Evolutionary conservation across 2,113 vertebrate genomes (phyloP), one percentile per base, ranked within the genome.

Genomic region (Stigmatopora argus): DNA sequence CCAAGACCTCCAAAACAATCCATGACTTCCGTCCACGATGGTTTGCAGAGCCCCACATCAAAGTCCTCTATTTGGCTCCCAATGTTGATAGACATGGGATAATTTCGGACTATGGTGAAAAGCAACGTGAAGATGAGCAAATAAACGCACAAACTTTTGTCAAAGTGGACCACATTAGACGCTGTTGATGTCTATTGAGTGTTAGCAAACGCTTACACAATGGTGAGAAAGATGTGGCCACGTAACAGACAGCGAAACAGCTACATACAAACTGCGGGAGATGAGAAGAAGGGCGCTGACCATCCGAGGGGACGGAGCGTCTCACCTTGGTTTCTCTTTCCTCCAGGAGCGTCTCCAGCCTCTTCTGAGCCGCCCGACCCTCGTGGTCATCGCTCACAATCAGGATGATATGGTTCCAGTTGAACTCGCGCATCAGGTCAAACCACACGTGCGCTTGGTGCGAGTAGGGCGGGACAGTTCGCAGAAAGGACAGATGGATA

Each of bases 381-480:
- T 99, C 96, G 5, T 99, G 97, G 90, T 99, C 96, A 3, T 98
- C 96, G 2, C 96, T 99, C 84, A 98, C 95, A 49, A 99, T 95
- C 78, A 99, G 90, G 79, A 98, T 98, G 88, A 99, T 89, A 85
- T 99, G 97, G 81, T 98, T 98, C 97, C 97, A 99, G 89, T 92
- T 93, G 88, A 97, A 98, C 74, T 95, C 93, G 1, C 96, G 92
- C 95, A 99, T 99, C 93, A 99, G 94, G 88, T 98, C 97, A 55
- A 99, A 99, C 97, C 97, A 99, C 60, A 98, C 97, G 0, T 96
- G 95, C 0, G 97, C 95, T 90, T 99, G 97, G 87, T 98, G 97
- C 59, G 97, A 99, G 81, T 99, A 99, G 0, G 97, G 97, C 0
- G 97, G 97, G 53, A 99, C 97, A 0, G 96, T 98, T 83, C 96